Conservation (phyloP, 2,888 invertebrate species). For the Cantharis flavilabris region DNA sequence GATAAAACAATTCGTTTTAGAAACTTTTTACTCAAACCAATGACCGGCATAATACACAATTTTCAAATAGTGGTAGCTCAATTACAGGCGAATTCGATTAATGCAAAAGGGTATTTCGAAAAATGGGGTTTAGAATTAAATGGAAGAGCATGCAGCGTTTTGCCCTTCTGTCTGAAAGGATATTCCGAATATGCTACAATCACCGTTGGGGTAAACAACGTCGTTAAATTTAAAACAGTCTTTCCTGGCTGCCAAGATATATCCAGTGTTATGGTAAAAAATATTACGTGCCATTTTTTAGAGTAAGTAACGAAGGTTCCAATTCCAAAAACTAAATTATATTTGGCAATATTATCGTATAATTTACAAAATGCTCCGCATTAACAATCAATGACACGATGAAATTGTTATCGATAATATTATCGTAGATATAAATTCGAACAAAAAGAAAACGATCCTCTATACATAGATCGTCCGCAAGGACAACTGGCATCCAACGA, state of each 20-base stretch:
- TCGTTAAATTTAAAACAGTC: conserved; percentile 48
- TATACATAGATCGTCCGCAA: conserved; percentile 30
- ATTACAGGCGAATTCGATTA: conserved; percentile 44
- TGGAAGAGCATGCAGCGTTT: conserved; percentile 45
- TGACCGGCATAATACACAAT: conserved; percentile 52
- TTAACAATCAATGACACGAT: no score
- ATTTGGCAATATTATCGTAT: no score
- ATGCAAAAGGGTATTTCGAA: conserved; percentile 50
- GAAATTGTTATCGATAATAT: not conserved
- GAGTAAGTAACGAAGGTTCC: conserved; percentile 37
- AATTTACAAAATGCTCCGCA: no score
- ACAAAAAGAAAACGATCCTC: conserved; percentile 15
- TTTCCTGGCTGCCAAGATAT: conserved; percentile 49
- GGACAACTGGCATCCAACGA: conserved; percentile 39
- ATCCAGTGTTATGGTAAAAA: conserved; percentile 48
- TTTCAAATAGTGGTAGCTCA: conserved; percentile 53
- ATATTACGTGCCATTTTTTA: conserved; percentile 51
- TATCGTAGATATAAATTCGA: conserved; percentile 30
- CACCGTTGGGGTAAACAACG: conserved; percentile 45
- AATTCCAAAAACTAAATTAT: no score
- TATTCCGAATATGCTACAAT: conserved; percentile 51
- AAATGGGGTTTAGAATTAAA: conserved; percentile 56
- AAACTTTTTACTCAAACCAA: conserved; percentile 54
- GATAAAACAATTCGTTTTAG: conserved; percentile 34
- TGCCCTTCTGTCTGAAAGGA: conserved; percentile 52